Conservation (phyloP, 2,113 vertebrate genomes). For the Acrocephalus arundinaceus region DNA sequence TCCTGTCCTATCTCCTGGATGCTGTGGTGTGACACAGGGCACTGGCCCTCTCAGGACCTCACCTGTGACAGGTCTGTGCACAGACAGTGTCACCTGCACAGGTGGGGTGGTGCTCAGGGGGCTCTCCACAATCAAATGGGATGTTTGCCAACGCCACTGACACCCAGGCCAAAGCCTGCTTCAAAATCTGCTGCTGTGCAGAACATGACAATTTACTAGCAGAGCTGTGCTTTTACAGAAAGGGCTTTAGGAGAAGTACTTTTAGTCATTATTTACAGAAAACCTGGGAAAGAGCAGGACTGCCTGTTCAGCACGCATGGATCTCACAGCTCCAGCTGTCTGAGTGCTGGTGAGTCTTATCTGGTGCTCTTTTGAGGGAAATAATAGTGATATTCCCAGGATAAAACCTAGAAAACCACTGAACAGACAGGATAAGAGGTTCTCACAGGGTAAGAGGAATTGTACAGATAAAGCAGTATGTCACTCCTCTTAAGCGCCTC, state of each 20-base stretch:
- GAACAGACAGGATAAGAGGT: background rate
- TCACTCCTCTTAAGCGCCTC: background rate
- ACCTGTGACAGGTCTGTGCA: background rate
- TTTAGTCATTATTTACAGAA: background rate
- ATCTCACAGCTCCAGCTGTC: background rate
- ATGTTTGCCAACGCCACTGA: rapidly evolving
- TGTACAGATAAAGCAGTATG: background rate
- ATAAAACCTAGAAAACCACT: background rate
- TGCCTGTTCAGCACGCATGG: rapidly evolving
- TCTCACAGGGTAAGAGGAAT: background rate
- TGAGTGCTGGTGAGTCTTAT: background rate
- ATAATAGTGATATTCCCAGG: background rate
- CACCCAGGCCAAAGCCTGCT: background rate
- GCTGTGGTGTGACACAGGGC: background rate
- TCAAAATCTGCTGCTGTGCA: background rate
- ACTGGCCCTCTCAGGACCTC: background rate
- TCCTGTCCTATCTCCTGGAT: background rate
- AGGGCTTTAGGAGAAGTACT: background rate
- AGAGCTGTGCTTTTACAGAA: background rate
- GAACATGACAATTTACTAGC: rapidly evolving
- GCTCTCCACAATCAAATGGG: background rate
- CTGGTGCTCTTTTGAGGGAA: background rate
- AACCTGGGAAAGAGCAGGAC: background rate
- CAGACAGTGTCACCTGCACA: background rate
- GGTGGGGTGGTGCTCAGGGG: background rate